Conservation (phyloP, 2,888 invertebrate species). For the Apamea anceps region DNA sequence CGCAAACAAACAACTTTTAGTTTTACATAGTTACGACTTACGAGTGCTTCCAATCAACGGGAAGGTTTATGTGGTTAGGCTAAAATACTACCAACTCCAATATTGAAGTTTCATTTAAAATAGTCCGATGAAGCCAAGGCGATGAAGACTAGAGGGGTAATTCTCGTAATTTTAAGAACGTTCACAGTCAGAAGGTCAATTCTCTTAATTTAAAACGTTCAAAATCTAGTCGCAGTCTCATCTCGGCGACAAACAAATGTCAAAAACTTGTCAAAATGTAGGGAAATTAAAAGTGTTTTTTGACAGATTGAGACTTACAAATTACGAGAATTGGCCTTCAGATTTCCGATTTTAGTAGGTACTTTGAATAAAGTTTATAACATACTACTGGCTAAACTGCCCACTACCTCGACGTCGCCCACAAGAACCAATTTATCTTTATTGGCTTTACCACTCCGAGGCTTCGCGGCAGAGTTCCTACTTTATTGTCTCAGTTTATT, state of each 20-base stretch:
- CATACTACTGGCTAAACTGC: background rate
- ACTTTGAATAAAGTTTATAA: conserved; percentile 8
- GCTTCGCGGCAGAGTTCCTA: background rate
- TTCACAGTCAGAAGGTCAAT: too few species aligned
- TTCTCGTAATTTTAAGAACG: too few species aligned
- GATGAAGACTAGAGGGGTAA: background rate
- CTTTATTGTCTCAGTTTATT: conserved; percentile 49
- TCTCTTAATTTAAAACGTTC: too few species aligned
- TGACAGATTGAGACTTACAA: too few species aligned
- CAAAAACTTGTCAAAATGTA: too few species aligned
- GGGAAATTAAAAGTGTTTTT: too few species aligned
- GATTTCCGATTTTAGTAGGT: background rate
- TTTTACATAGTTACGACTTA: background rate
- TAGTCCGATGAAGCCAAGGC: background rate
- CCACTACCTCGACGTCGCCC: background rate
- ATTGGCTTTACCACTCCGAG: conserved; percentile 27
- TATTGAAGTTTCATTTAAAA: background rate
- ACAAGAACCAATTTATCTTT: conserved; percentile 38
- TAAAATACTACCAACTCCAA: background rate
- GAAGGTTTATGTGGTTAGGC: background rate
- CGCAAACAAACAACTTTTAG: background rate
- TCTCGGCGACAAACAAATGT: too few species aligned
- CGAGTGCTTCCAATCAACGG: background rate
- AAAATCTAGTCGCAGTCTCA: too few species aligned
- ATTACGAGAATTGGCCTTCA: too few species aligned